Conservation (phyloP, 2,888 invertebrate genomes). For the Phortica magna region DNA sequence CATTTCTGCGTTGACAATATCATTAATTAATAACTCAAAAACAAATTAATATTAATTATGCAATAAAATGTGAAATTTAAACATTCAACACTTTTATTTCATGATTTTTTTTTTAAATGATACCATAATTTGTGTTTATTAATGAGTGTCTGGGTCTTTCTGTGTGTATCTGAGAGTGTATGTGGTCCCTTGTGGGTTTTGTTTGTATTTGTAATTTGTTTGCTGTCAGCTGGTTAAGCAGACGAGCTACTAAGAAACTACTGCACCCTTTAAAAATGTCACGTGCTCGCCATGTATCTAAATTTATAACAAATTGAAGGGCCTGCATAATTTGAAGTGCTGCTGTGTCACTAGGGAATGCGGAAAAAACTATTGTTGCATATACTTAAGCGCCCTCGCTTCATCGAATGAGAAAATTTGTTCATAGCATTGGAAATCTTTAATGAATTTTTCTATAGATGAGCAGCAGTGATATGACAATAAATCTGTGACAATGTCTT, state of each 20-base stretch:
- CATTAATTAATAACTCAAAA: conserved; percentile 44
- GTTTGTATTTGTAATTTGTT: conserved; percentile 23
- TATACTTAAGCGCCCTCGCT: background rate
- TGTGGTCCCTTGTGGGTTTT: conserved; percentile 23
- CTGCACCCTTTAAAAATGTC: conserved; percentile 37
- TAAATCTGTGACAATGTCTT: conserved; percentile 57
- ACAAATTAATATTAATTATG: conserved; percentile 40
- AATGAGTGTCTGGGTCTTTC: conserved; percentile 39
- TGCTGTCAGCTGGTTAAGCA: conserved; percentile 13
- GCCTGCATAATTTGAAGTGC: background rate
- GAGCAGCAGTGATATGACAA: background rate
- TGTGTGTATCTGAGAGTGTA: conserved; percentile 36
- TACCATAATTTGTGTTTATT: conserved; percentile 37
- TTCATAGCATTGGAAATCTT: too few species aligned
- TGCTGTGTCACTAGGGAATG: conserved; percentile 15
- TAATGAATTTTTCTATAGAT: background rate
- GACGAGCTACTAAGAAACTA: conserved; percentile 32
- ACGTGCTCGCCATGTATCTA: background rate
- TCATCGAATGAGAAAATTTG: too few species aligned
- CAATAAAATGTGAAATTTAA: conserved; percentile 55
- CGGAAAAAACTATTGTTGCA: conserved; percentile 51
- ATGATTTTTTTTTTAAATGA: conserved; percentile 35
- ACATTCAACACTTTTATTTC: conserved; percentile 60
- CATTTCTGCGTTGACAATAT: conserved; percentile 24
- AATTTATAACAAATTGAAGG: background rate